A percentile compares a stretch with the other conserved stretches of the same genome.
These are phyloP conservation scores for Lanius ludovicianus DNA, from an alignment of 2,113 vertebrate genomes.

Conservation along the genomic window DNA sequence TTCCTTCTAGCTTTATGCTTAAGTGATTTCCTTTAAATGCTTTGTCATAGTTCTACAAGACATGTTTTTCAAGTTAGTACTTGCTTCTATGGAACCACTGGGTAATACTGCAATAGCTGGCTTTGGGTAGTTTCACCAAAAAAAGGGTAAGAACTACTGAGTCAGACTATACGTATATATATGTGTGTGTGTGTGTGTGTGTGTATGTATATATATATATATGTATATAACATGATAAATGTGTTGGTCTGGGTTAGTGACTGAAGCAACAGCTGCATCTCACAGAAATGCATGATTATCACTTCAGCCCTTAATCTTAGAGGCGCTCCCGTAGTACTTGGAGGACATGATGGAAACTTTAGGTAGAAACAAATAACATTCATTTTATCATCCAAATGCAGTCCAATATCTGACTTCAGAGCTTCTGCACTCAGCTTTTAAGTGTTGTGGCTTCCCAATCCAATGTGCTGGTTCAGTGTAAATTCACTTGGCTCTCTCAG, in stretches of 20 bases:
- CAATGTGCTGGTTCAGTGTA: not conserved
- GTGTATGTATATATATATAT: no score
- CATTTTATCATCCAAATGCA: not conserved
- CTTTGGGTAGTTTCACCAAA: not conserved
- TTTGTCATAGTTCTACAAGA: not conserved
- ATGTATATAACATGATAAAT: not conserved
- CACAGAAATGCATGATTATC: not conserved
- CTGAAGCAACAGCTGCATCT: rapidly evolving
- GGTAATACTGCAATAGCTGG: not conserved
- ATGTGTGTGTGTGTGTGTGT: no score
- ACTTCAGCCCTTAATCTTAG: not conserved
- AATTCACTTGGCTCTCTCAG: not conserved
- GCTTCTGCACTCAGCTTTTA: not conserved
- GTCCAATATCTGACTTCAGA: not conserved
- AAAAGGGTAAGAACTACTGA: not conserved
- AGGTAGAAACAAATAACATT: not conserved
- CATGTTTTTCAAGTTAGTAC: not conserved
- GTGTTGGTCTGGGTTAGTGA: not conserved
- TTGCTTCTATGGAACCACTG: not conserved
- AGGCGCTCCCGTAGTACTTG: rapidly evolving
- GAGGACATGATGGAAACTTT: not conserved
- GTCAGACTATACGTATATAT: not conserved
- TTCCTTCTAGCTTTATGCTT: not conserved
- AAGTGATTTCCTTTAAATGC: not conserved
- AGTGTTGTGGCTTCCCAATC: not conserved